Base-by-base conservation (phyloP, 2,797 vertebrate genomes). In the Karalla daura region DNA sequence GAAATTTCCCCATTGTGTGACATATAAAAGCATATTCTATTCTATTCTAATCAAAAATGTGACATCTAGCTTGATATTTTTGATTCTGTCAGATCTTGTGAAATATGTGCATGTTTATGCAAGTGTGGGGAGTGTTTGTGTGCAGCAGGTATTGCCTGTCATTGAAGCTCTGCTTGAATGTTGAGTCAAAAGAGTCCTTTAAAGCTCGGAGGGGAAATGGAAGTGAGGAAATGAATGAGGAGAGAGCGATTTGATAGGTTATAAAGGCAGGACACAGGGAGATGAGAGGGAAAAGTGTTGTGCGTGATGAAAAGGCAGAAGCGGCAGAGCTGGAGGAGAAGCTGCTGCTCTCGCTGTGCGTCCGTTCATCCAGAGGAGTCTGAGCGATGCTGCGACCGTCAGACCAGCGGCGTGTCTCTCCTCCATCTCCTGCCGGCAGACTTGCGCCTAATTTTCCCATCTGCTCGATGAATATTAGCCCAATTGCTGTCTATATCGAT, bases 401-500 rank as follows among this genome's bases (percentile, higher is more conserved):
- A 30, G 15, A 14, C 39, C 63, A 63, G 63, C 62, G 62, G 70
- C 46, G 1, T 56, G 68, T 70, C 67, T 62, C 67, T 76, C 70
- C 59, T 77, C 50, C 25, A 43, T 68, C 80, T 86, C 81, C 81
- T 80, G 81, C 80, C 58, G 73, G 78, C 75, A 81, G 83, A 80
- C 79, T 75, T 66, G 39, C 5, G 47, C 72, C 85, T 90, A 85
- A 90, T 92, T 90, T 87, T 88, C 87, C 88, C 91, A 90, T 93
- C 90, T 92, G 89, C 86, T 88, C 88, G 28, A 88, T 93, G 88
- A 92, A 93, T 92, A 91, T 92, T 91, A 91, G 86, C 88, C 85
- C 76, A 81, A 78, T 89, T 81, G 85, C 82, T 63, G 75, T 87
- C 76, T 49, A 41, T 80, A 93, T 94, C 78, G 91, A 95, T 93